Evolutionary conservation across 1,140 invertebrate species (phyloP), one percentile per base, ranked within the genome.

Genomic region (Scaptomyza hsui): DNA sequence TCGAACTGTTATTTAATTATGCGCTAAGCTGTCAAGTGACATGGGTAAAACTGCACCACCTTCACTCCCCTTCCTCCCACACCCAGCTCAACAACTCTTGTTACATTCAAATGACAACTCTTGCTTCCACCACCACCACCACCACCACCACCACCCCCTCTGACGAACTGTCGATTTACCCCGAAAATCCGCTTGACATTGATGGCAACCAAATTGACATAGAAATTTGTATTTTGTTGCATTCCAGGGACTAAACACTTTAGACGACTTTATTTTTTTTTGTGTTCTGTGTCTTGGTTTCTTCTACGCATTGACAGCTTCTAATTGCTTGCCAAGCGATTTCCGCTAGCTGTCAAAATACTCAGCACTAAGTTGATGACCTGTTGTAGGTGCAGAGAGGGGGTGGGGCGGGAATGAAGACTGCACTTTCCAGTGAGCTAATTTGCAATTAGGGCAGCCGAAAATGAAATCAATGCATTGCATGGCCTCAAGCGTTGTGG

Each of bases 1-100:
- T 39, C 42, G 16, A 39, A 64, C 60, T 81, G 57, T 81, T 81
- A 81, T 81, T 86, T 75, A 86, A 86, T 86, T 86, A 86, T 79
- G 77, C 73, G 75, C 77, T 81, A 86, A 86, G 81, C 81, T 86
- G 80, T 85, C 80, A 85, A 85, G 57, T 79, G 81, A 86, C 81
- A 86, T 81, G 81, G 82, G 82, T 86, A 70, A 74, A 74, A 76
- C 70, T 60, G 42, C 16, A 63, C 16, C 24, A 24, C 41, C 24
- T 21, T 21, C 5, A 6, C 39, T 10, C 29, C 29, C 13, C 35
- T 7, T 19, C 4, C 5, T 9, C 10, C 0, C 56, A 9, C 32
- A n/a, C n/a, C n/a, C n/a, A 18, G 12, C 51, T 15, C 32, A 15
- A 59, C 29, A 57, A 72, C 70, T 41, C 57, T 39, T 35, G 56